These are phyloP conservation scores for Drosophila hawaiiensis DNA, from an alignment of 2,888 invertebrate genomes.

Conservation along the genomic window DNA sequence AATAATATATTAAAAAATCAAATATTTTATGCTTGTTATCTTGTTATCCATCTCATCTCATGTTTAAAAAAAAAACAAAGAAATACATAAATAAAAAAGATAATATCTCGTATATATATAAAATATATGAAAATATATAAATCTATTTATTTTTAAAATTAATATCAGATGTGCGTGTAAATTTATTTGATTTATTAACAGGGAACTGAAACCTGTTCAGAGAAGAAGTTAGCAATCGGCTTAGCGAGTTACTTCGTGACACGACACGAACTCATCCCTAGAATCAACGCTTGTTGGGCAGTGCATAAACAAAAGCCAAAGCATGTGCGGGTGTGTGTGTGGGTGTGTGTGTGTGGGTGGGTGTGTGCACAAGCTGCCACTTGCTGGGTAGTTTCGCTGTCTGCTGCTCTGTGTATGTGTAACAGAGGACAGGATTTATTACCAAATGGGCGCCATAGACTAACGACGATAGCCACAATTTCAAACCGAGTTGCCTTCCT, in stretches of 20 bases:
- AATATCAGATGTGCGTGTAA: background rate
- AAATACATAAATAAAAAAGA: too few relatives aligned
- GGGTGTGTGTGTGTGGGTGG: conserved; percentile 10
- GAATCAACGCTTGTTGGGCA: conserved; percentile 40
- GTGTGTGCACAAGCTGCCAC: conserved; percentile 33
- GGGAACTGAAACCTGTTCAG: too few relatives aligned
- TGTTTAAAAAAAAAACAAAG: too few relatives aligned
- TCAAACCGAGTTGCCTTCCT: conserved; percentile 33
- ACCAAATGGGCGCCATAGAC: conserved; percentile 79
- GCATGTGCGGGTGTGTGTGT: conserved; percentile 24
- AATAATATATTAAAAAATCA: too few relatives aligned
- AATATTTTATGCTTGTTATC: too few relatives aligned
- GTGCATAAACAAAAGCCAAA: conserved; percentile 66
- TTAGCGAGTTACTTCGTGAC: conserved; percentile 9
- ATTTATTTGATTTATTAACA: background rate
- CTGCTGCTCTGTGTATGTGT: conserved; percentile 8
- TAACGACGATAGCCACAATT: conserved; percentile 70
- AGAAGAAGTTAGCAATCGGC: background rate
- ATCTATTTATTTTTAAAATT: background rate
- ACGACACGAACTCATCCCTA: conserved; percentile 29
- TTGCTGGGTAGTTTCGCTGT: conserved; percentile 27
- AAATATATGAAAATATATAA: too few relatives aligned
- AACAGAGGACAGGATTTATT: conserved; percentile 69
- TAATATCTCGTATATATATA: too few relatives aligned
- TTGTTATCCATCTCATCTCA: too few relatives aligned